A percentile compares a stretch with the other conserved stretches of the same genome.
Conservation (phyloP, 2,888 invertebrate species). For the Oasisia sp. region DNA sequence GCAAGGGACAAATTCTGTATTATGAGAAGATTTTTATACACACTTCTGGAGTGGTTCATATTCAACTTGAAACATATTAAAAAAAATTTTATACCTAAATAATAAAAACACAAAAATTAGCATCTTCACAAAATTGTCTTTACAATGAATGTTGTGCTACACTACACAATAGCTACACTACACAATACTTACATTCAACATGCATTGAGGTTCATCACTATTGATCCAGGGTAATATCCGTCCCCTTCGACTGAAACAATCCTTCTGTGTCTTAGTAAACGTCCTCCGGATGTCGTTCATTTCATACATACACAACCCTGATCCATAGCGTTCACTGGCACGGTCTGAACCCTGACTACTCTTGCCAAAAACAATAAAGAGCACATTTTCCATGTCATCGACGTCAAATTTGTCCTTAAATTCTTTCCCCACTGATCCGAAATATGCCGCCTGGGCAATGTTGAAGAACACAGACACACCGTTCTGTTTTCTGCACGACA, state of each 20-base stretch:
- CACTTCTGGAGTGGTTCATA: background rate
- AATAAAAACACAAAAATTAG: too few relatives aligned
- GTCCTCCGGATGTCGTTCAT: slow-evolving; percentile 38
- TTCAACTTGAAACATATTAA: background rate
- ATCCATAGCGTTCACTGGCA: slow-evolving; percentile 26
- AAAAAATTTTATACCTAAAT: too few relatives aligned
- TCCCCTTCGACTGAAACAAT: slow-evolving; percentile 41
- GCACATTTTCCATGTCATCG: slow-evolving; percentile 28
- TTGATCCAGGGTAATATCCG: slow-evolving; percentile 40
- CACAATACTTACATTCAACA: slow-evolving; percentile 33
- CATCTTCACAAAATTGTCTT: too few relatives aligned
- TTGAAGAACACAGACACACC: slow-evolving; percentile 34
- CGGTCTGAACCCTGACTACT: slow-evolving; percentile 20
- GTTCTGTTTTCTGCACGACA: slow-evolving; percentile 45
- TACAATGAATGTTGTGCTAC: too few relatives aligned
- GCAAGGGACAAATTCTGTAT: too few relatives aligned
- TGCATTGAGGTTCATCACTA: slow-evolving; percentile 28
- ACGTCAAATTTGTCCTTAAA: slow-evolving; percentile 26
- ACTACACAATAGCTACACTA: background rate
- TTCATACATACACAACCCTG: slow-evolving; percentile 40
- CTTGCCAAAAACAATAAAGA: slow-evolving; percentile 37
- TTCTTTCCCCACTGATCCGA: slow-evolving; percentile 36
- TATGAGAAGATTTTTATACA: background rate
- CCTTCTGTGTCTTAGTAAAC: slow-evolving; percentile 38
- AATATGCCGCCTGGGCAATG: slow-evolving; percentile 39